These are phyloP conservation scores for Rotaria socialis DNA, from an alignment of 2,888 invertebrate genomes.

Conservation along the genomic window DNA sequence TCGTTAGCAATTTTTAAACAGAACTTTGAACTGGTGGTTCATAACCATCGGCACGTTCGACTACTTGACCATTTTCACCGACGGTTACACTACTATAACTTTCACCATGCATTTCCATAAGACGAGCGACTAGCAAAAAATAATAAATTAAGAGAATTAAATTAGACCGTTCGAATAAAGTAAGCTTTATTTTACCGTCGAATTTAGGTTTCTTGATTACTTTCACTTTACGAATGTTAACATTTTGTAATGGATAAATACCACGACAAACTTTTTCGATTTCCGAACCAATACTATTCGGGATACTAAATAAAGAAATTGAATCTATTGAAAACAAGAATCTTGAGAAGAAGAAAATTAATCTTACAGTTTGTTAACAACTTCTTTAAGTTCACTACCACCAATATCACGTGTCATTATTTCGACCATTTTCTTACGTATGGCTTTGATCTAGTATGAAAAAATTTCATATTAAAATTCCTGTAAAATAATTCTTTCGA, in stretches of 20 bases:
- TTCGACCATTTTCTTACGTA: slow-evolving; percentile 95
- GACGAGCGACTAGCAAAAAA: slow-evolving; percentile 67
- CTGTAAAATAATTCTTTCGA: neutral
- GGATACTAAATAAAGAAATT: slow-evolving; percentile 63
- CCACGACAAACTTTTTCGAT: slow-evolving; percentile 94
- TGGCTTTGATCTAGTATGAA: slow-evolving; percentile 69
- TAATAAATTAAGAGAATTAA: slow-evolving; percentile 46
- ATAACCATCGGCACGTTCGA: slow-evolving; percentile 68
- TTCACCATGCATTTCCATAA: slow-evolving; percentile 91
- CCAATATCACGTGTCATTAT: slow-evolving; percentile 86
- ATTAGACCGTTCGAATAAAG: too few species aligned
- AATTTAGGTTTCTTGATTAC: slow-evolving; percentile 97
- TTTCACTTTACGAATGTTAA: slow-evolving; percentile 96
- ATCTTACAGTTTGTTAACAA: slow-evolving; percentile 78
- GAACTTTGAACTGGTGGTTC: slow-evolving; percentile 95
- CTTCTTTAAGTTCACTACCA: slow-evolving; percentile 83
- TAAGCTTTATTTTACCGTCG: slow-evolving; percentile 64
- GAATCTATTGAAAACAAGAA: neutral
- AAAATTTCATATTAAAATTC: neutral
- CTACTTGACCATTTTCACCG: slow-evolving; percentile 55
- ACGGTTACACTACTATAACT: slow-evolving; percentile 58
- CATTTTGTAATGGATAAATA: slow-evolving; percentile 95
- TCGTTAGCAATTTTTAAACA: slow-evolving; percentile 68
- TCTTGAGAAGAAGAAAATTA: slow-evolving; percentile 45
- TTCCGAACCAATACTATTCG: slow-evolving; percentile 97